phyloP scores from a whole-genome alignment of 2,888 invertebrate genomes.

The Piscicola geometra region DNA sequence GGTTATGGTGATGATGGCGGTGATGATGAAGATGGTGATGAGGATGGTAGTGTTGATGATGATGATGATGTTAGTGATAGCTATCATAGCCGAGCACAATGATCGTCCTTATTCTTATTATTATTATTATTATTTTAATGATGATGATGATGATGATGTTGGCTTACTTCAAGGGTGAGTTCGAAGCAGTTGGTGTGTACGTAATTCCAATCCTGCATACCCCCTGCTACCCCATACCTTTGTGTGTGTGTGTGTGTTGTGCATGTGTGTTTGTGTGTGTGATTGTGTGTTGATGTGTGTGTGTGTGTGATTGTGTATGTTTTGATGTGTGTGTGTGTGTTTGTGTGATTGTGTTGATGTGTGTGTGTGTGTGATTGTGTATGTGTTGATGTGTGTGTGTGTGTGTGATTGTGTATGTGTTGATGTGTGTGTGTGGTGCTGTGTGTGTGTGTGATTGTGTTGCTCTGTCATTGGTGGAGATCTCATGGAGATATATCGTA shows the following conservation, averaged over 20 bases:
- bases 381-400: not conserved
- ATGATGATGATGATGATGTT: too few relatives aligned
- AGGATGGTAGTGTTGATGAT: too few relatives aligned
- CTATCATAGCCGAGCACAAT: too few relatives aligned
- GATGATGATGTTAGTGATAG: too few relatives aligned
- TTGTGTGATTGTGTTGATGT: not conserved
- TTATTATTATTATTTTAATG: too few relatives aligned
- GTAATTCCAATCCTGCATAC: constrained; percentile 99
- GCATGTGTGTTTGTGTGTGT: constrained; percentile 11
- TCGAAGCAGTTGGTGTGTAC: constrained; percentile 85
- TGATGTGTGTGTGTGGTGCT: not conserved
- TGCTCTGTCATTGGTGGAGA: not conserved
- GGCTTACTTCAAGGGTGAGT: constrained; percentile 83
- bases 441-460: not conserved
- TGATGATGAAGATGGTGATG: too few relatives aligned
- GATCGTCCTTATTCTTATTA: too few relatives aligned
- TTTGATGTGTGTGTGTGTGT: not conserved
- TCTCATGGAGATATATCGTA: not conserved
- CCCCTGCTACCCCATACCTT: constrained; percentile 61
- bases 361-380: not conserved
- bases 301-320: not conserved
- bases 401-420: not conserved
- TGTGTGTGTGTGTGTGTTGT: constrained; percentile 10
- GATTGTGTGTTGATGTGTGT: not conserved
- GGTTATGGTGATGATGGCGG: too few relatives aligned